Evolutionary conservation across 1,140 invertebrate genomes (phyloP).

Genomic region (Lucilia sericata): DNA sequence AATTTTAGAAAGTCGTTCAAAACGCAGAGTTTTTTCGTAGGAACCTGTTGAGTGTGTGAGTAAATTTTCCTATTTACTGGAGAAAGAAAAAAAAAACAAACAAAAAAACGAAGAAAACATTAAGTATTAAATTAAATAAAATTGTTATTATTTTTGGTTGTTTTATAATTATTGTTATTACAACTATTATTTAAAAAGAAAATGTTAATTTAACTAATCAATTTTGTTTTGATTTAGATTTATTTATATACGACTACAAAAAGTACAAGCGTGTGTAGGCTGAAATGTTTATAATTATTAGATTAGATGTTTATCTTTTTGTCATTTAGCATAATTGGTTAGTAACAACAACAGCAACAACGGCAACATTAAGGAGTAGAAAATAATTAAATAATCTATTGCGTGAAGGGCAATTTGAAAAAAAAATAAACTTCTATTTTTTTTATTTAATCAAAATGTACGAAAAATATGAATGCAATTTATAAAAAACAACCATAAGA

Average conservation of each 20-base stretch:
- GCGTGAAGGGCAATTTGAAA: not conserved
- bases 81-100: slow-evolving; percentile 17
- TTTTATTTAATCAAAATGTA: no score
- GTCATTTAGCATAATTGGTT: not conserved
- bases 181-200: not conserved
- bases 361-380: not conserved
- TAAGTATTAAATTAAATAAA: slow-evolving; percentile 21
- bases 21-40: not conserved
- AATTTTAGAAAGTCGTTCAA: slow-evolving; percentile 10
- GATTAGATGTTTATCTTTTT: no score
- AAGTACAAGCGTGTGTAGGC: no score
- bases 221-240: not conserved
- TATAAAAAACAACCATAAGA: no score
- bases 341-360: slow-evolving; percentile 14
- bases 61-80: slow-evolving; percentile 26
- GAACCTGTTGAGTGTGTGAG: slow-evolving; percentile 12
- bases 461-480: no score
- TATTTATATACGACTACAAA: not conserved
- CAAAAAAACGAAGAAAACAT: slow-evolving; percentile 23
- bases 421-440: not conserved
- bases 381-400: no score
- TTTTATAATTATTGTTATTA: not conserved
- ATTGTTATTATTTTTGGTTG: not conserved
- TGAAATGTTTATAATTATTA: no score
- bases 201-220: not conserved